Evolutionary conservation across 2,888 invertebrate species (phyloP).

Genomic region (Autographa gamma): DNA sequence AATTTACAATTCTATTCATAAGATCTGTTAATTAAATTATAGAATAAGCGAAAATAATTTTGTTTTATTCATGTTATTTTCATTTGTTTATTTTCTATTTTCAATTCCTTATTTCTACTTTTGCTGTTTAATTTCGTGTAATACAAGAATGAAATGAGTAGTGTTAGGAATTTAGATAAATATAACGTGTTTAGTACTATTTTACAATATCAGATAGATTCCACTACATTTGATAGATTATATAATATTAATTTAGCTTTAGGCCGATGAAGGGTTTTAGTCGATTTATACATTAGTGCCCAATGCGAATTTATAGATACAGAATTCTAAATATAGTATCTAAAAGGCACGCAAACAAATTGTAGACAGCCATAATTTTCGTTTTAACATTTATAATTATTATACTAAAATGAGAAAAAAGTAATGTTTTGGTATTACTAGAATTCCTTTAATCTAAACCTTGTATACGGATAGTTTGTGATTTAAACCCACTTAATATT

Average conservation of each 20-base stretch:
- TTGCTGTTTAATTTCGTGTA: constrained; percentile 47
- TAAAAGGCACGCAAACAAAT: constrained; percentile 75
- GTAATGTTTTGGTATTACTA: constrained; percentile 8
- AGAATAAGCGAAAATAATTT: constrained; percentile 43
- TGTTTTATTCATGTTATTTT: constrained; percentile 29
- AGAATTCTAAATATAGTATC: constrained; percentile 50
- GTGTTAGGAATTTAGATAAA: constrained; percentile 47
- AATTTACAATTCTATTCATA: constrained; percentile 51
- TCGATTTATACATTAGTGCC: constrained; percentile 17
- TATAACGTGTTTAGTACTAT: constrained; percentile 45
- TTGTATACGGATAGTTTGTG: constrained; percentile 31
- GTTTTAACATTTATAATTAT: constrained; percentile 13
- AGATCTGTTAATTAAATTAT: constrained; percentile 43
- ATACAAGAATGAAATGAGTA: constrained; percentile 34
- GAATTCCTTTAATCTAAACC: constrained; percentile 13
- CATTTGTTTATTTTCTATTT: constrained; percentile 33
- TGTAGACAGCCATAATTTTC: constrained; percentile 48
- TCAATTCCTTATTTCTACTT: constrained; percentile 58
- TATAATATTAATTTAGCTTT: constrained; percentile 48
- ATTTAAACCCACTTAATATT: constrained; percentile 18
- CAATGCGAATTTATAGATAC: constrained; percentile 38
- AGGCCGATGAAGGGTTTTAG: constrained; percentile 31
- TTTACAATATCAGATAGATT: constrained; percentile 63
- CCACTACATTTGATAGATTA: constrained; percentile 67
- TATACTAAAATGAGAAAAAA: constrained; percentile 18